Percentiles rank a stretch among this genome's conserved stretches.
Evolutionary conservation across 2,888 invertebrate genomes (phyloP).

Genomic region (Drosophila longiperda): DNA sequence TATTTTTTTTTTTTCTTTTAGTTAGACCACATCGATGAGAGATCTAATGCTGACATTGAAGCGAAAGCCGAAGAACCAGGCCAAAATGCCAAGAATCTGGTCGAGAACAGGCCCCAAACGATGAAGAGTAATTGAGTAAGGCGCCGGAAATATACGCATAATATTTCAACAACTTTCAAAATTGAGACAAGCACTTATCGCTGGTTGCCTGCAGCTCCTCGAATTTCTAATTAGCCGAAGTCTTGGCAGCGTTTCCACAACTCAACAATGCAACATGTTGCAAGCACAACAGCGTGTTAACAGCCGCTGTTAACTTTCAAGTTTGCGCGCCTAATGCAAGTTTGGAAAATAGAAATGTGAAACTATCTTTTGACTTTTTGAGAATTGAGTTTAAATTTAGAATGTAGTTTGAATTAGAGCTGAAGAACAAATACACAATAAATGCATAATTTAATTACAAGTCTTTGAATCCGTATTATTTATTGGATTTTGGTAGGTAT

Average conservation of each 20-base stretch:
- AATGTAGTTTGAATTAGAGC: not conserved
- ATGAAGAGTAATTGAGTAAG: constrained; percentile 36
- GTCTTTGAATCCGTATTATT: not conserved
- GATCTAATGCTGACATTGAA: constrained; percentile 74
- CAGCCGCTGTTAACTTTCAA: constrained; percentile 38
- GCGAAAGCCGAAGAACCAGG: constrained; percentile 72
- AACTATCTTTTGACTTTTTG: not conserved
- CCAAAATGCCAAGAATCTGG: constrained; percentile 60
- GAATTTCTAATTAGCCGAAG: not conserved
- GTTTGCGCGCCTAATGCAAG: constrained; percentile 29
- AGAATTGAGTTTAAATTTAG: not conserved
- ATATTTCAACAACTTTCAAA: constrained; percentile 29
- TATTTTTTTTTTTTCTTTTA: constrained; percentile 24
- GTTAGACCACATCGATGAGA: constrained; percentile 71
- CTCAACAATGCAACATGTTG: constrained; percentile 48
- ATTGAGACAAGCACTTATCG: constrained; percentile 12
- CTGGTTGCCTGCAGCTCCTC: constrained; percentile 13
- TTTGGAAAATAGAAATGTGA: not conserved
- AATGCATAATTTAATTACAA: constrained; percentile 13
- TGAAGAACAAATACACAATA: constrained; percentile 13
- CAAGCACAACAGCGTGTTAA: constrained; percentile 29
- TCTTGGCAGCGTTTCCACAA: constrained; percentile 8
- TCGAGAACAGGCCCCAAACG: constrained; percentile 15
- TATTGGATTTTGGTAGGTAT: not conserved
- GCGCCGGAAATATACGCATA: constrained; percentile 19